phyloP scores from a whole-genome alignment of 2,888 invertebrate species.

The Chorisops tibialis region DNA sequence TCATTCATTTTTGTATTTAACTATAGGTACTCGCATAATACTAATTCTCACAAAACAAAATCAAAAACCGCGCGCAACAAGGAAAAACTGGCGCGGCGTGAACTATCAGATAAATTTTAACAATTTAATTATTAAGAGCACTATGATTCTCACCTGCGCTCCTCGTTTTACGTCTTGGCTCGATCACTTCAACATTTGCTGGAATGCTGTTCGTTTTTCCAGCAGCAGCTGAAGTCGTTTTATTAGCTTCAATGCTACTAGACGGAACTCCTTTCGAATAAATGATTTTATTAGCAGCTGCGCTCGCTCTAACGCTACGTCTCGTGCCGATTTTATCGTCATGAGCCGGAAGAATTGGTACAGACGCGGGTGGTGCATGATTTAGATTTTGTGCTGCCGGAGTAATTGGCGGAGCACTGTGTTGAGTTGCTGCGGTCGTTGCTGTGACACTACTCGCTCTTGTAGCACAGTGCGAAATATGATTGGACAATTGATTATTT shows the following conservation, averaged over 20 bases:
- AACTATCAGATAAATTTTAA: neutral
- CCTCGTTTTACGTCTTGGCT: constrained; percentile 61
- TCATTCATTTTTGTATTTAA: too few species aligned
- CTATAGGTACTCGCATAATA: too few species aligned
- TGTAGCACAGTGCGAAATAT: constrained; percentile 13
- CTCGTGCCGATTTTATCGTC: constrained; percentile 57
- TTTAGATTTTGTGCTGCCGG: neutral
- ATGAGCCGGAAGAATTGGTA: constrained; percentile 36
- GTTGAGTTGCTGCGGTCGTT: constrained; percentile 25
- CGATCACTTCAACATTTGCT: constrained; percentile 38
- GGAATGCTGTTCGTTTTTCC: constrained; percentile 40
- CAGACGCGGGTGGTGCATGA: neutral
- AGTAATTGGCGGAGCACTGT: neutral
- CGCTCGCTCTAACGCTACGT: constrained; percentile 55
- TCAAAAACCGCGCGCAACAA: too few species aligned
- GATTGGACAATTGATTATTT: neutral
- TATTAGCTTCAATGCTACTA: constrained; percentile 34
- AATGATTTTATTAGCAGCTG: constrained; percentile 50
- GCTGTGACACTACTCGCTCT: constrained; percentile 28
- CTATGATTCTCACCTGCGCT: constrained; percentile 59
- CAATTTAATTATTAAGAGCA: neutral
- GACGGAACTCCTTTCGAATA: constrained; percentile 33
- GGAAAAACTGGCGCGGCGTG: too few species aligned
- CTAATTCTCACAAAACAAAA: too few species aligned
- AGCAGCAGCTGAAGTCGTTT: neutral